Evolutionary conservation across 2,113 vertebrate species (phyloP), one percentile per base, ranked within the genome.

Genomic region (Elgaria multicarinata): DNA sequence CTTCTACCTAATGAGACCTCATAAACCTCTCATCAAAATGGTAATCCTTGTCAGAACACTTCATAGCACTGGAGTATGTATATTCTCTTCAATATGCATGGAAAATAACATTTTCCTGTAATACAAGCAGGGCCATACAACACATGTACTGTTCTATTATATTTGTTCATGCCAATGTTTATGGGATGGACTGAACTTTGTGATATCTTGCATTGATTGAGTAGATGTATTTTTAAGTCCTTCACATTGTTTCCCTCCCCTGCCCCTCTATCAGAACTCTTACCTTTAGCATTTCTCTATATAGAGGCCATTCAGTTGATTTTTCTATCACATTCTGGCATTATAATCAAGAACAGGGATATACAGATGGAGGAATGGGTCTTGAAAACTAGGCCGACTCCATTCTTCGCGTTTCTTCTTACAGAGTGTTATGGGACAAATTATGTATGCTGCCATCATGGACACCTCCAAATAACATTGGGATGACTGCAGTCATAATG

Each of bases 11-110:
- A 53, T 42, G 64, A 85, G 75, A 69, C 20, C n/a, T 78, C 75
- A 69, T 58, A 93, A 88, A 90, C 58, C 31, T 93, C 13, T 24
- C n/a, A 83, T 1, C 8, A 87, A 89, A 87, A 71, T 24, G 83
- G 39, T 81, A 1, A 90, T 1, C 1, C 80, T 89, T 42, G 26
- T 90, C 31, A 89, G 91, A 93, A 87, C 74, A 0, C 0, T 89
- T 0, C 66, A 58, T 58, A 24, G 80, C 4, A 69, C 74, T 85
- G 36, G 1, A 0, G 0, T 24, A 36, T 58, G 31, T 87, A 55
- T 50, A 36, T 4, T 1, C 75, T 0, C 55, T 89, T 81, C n/a
- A 90, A 69, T 1, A 2, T 75, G 42, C 1, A 85, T 79, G 28
- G 0, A 67, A 64, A 58, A 80, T 44, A 72, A 50, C 5, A 90